Conservation (phyloP, 2,888 invertebrate species). For the Marasmarcha lunaedactyla region DNA sequence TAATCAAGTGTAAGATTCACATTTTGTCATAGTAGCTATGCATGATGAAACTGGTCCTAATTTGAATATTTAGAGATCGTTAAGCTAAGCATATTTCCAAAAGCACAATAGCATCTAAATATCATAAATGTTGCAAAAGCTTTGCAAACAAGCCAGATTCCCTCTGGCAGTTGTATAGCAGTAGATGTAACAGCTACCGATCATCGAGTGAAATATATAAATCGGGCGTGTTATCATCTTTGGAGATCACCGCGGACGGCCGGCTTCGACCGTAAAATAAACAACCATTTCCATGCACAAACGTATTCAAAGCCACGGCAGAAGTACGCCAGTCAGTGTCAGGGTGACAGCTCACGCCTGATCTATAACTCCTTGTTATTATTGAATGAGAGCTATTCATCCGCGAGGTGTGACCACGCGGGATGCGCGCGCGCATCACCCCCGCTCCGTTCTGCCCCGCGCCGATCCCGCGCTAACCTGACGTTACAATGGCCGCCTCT, state of each 20-base stretch:
- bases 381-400: slow-evolving; percentile 70
- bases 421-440: slow-evolving; percentile 41
- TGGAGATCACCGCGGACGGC: slow-evolving; percentile 55
- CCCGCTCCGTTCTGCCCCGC: slow-evolving; percentile 56
- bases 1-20: too few species aligned
- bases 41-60: too few species aligned
- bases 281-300: slow-evolving; percentile 66
- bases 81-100: too few species aligned
- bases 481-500: slow-evolving; percentile 62
- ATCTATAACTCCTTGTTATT: slow-evolving; percentile 70
- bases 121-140: slow-evolving; percentile 4
- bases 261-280: slow-evolving; percentile 50
- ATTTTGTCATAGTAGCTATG: too few species aligned
- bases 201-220: slow-evolving; percentile 67
- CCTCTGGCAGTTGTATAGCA: slow-evolving; percentile 47
- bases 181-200: slow-evolving; percentile 50
- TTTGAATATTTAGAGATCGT: too few species aligned
- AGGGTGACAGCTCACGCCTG: slow-evolving; percentile 34
- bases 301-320: slow-evolving; percentile 35
- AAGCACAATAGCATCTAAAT: not conserved
- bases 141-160: not conserved
- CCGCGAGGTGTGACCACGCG: slow-evolving; percentile 65
- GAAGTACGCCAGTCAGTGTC: slow-evolving; percentile 26
- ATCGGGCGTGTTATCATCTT: slow-evolving; percentile 60
- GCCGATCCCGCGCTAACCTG: slow-evolving; percentile 68